Percentiles rank a stretch among this genome's conserved stretches.
Evolutionary conservation across 1,140 invertebrate genomes (phyloP).

Genomic region (Ylistrum balloti): DNA sequence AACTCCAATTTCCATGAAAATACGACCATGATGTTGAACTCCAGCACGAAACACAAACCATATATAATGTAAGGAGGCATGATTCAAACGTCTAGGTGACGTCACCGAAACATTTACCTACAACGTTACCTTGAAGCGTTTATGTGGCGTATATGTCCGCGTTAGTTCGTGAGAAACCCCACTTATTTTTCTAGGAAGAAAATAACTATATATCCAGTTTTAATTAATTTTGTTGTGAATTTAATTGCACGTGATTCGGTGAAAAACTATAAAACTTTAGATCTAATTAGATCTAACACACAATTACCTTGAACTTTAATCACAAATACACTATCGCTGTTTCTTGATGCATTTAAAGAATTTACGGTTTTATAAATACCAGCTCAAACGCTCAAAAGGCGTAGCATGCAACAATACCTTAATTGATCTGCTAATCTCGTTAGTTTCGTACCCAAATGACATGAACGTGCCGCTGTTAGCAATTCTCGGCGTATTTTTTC

Average conservation of each 20-base stretch:
- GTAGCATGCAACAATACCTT: background rate
- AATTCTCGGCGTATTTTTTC: constrained; percentile 21
- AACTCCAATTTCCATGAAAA: no score
- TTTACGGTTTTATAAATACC: background rate
- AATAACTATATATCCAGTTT: background rate
- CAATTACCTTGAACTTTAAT: background rate
- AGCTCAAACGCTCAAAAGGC: background rate
- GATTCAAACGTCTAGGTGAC: no score
- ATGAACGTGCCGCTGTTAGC: background rate
- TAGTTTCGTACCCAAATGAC: constrained; percentile 30
- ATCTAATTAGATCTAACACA: background rate
- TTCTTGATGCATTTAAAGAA: background rate
- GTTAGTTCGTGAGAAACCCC: background rate
- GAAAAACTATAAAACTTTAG: background rate
- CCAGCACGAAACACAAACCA: no score
- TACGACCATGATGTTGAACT: no score
- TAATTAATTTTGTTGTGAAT: no score
- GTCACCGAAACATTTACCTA: no score
- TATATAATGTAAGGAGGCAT: no score
- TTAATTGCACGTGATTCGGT: background rate
- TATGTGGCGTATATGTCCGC: background rate
- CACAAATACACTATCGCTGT: background rate
- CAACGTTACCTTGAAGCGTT: background rate
- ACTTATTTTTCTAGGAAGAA: background rate
- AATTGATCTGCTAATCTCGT: background rate